These are phyloP conservation scores for Xestia c-nigrum DNA, from an alignment of 2,888 invertebrate species.

Conservation along the genomic window DNA sequence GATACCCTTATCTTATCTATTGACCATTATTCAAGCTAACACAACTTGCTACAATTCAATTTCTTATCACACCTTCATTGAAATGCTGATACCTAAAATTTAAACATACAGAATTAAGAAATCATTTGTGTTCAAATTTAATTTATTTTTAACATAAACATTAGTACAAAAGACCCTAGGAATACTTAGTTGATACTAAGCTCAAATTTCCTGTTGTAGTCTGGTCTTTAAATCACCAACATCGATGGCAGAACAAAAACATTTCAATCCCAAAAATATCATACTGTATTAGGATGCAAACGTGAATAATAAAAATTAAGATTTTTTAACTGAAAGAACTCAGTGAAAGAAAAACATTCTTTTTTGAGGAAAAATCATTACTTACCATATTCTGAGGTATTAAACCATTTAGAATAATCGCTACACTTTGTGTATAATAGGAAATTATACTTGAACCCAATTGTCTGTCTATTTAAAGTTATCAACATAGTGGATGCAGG, in stretches of 20 bases:
- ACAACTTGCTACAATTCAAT: background rate
- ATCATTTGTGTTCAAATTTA: background rate
- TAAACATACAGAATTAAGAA: background rate
- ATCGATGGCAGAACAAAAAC: background rate
- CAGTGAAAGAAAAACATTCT: background rate
- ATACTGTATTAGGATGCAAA: background rate
- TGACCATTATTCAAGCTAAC: constrained; percentile 9
- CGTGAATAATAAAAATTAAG: background rate
- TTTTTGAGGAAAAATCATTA: background rate
- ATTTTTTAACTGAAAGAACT: too few species aligned
- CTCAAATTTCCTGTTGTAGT: background rate
- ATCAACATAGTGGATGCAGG: background rate
- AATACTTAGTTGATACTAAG: background rate
- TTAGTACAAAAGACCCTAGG: background rate
- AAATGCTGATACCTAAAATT: background rate
- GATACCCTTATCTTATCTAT: constrained; percentile 35
- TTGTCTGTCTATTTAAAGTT: background rate
- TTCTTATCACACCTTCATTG: constrained; percentile 5
- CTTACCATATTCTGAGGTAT: background rate
- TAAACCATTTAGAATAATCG: background rate
- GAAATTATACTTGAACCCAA: background rate
- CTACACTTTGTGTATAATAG: background rate
- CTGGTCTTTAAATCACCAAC: background rate
- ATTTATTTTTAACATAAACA: constrained; percentile 5
- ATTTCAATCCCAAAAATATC: background rate